Evolutionary conservation across 1,140 invertebrate species (phyloP).

Genomic region (Diorhabda carinulata): DNA sequence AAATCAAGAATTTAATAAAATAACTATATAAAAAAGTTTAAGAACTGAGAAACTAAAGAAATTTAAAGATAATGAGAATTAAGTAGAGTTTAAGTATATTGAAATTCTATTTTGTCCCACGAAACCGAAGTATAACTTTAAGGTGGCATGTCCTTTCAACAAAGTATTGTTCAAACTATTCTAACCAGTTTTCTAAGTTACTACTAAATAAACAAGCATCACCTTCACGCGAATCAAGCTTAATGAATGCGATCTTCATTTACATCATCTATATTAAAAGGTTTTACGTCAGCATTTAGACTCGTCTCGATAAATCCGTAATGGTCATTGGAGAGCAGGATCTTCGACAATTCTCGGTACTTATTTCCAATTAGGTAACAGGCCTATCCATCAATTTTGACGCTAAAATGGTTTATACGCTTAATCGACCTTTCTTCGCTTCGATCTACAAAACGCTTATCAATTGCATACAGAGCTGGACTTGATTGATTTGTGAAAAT

Average conservation of each 20-base stretch:
- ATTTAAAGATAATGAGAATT: no score
- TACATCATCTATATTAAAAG: not conserved
- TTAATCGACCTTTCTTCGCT: conserved; percentile 10
- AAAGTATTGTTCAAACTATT: no score
- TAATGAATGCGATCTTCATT: not conserved
- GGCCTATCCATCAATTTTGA: conserved; percentile 13
- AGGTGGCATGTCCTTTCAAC: no score
- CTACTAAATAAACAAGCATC: no score
- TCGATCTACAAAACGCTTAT: conserved; percentile 14
- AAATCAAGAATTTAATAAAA: no score
- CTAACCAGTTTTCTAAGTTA: no score
- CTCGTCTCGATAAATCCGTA: not conserved
- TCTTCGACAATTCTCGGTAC: conserved; percentile 1
- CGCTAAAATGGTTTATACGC: conserved; percentile 10
- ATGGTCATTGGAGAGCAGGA: not conserved
- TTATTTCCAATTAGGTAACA: conserved; percentile 15
- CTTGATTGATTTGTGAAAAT: not conserved
- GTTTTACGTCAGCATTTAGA: not conserved
- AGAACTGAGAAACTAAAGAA: no score
- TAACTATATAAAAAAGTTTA: no score
- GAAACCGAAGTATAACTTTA: no score
- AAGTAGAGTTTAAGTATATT: no score
- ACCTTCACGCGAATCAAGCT: not conserved
- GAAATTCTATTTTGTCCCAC: no score
- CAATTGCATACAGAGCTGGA: not conserved